phyloP scores from a whole-genome alignment of 2,888 invertebrate species.

The Tinea pellionella region DNA sequence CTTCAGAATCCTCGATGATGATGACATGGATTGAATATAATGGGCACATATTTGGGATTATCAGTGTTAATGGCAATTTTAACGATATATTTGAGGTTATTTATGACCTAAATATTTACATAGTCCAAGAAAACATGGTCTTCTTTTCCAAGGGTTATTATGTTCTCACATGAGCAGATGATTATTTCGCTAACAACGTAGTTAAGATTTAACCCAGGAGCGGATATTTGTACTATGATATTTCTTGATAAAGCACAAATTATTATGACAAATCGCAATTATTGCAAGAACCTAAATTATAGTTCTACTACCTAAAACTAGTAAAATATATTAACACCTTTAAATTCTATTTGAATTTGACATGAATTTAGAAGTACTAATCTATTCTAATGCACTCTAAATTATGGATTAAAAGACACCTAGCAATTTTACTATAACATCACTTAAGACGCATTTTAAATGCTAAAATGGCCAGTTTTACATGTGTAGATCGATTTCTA shows the following conservation, averaged over 20 bases:
- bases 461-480: background rate
- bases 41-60: background rate
- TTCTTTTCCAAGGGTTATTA: too few relatives aligned
- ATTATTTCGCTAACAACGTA: too few relatives aligned
- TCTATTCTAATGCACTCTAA: background rate
- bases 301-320: background rate
- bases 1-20: slow-evolving; percentile 49
- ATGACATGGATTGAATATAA: slow-evolving; percentile 47
- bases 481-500: too few relatives aligned
- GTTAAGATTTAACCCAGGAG: too few relatives aligned
- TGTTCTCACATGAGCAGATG: too few relatives aligned
- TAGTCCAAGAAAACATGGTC: too few relatives aligned
- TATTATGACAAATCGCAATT: too few relatives aligned
- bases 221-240: too few relatives aligned
- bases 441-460: background rate
- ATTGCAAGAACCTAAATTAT: background rate
- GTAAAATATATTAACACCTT: background rate
- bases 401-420: slow-evolving; percentile 10
- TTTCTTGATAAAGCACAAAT: too few relatives aligned
- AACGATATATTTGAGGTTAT: too few relatives aligned
- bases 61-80: too few relatives aligned
- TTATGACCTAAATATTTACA: too few relatives aligned
- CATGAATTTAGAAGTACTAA: slow-evolving; percentile 1
- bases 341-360: slow-evolving; percentile 14
- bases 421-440: background rate